Conservation (phyloP, 2,888 invertebrate species). For the Tetragnatha montana region DNA sequence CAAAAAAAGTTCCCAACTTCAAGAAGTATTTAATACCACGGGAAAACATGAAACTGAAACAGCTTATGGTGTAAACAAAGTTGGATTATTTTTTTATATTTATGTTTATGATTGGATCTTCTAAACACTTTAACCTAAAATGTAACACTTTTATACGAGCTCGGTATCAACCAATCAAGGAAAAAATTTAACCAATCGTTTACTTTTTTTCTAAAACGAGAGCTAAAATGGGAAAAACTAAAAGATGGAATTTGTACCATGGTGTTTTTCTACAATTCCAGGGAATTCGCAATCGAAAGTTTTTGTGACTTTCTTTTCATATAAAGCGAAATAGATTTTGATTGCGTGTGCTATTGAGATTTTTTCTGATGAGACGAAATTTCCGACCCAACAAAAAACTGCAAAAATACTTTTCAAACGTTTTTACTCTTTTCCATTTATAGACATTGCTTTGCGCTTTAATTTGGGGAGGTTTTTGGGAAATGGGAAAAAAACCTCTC, state of each 20-base stretch:
- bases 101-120: not conserved
- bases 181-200: constrained; percentile 35
- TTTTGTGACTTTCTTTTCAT: constrained; percentile 52
- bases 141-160: constrained; percentile 12
- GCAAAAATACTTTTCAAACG: constrained; percentile 24
- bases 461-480: constrained; percentile 29
- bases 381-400: constrained; percentile 27
- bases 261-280: not conserved
- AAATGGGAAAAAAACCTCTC: not conserved
- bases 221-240: not conserved
- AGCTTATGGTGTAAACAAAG: not conserved
- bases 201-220: constrained; percentile 6
- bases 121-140: constrained; percentile 11
- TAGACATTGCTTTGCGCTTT: constrained; percentile 11
- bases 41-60: constrained; percentile 28
- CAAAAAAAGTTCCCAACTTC: not conserved
- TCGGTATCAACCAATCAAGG: constrained; percentile 22
- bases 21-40: constrained; percentile 22
- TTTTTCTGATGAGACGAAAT: constrained; percentile 15
- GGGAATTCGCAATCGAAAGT: constrained; percentile 22
- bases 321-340: constrained; percentile 37
- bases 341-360: constrained; percentile 21
- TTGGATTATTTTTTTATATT: constrained; percentile 7
- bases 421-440: constrained; percentile 7
- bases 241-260: constrained; percentile 20